A percentile compares a stretch with the other conserved stretches of the same genome.
These are phyloP conservation scores for Scopus umbretta DNA, from an alignment of 2,113 vertebrate genomes.

Conservation along the genomic window DNA sequence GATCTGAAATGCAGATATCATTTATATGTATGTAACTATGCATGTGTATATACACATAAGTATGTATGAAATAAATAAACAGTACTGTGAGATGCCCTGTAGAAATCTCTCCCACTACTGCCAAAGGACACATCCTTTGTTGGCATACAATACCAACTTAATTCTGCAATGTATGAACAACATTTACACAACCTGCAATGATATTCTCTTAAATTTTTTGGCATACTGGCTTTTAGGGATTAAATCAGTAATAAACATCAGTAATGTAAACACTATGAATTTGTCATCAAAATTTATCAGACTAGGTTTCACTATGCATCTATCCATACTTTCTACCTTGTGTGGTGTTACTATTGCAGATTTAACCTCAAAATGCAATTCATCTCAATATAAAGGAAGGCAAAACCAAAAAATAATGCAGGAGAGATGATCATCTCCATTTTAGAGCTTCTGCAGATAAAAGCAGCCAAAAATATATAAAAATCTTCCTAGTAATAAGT, in stretches of 20 bases:
- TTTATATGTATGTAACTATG: background rate
- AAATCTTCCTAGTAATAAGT: background rate
- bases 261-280: background rate
- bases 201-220: background rate
- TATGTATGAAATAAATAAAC: background rate
- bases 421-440: background rate
- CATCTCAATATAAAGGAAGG: background rate
- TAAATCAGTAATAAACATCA: background rate
- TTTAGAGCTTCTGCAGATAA: background rate
- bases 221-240: background rate
- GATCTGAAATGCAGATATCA: conserved; percentile 79
- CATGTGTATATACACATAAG: background rate
- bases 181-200: background rate
- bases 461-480: background rate
- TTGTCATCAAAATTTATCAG: background rate
- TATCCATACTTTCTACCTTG: background rate
- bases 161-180: background rate
- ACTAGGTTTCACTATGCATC: background rate
- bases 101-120: background rate
- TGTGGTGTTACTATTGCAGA: background rate
- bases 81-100: background rate
- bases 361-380: background rate
- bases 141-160: background rate
- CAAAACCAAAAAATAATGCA: background rate
- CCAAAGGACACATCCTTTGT: background rate